These are phyloP conservation scores for Pomatorhinus ruficollis DNA, from an alignment of 2,113 vertebrate genomes.

Conservation along the genomic window DNA sequence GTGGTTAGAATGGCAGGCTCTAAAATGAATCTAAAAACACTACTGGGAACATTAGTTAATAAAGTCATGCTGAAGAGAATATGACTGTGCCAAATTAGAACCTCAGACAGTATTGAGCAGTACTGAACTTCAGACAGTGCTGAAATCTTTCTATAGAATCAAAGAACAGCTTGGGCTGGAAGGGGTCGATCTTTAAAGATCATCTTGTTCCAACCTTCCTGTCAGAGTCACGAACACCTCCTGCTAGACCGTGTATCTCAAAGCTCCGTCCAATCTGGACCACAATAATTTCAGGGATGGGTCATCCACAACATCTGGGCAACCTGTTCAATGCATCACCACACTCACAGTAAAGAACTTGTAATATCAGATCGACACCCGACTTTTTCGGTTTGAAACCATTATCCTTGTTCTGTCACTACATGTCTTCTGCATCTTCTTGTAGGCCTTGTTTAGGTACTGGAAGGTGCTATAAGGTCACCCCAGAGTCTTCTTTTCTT, in stretches of 20 bases:
- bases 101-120: background rate
- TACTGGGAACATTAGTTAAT: background rate
- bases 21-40: background rate
- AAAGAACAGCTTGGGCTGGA: background rate
- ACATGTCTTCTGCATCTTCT: background rate
- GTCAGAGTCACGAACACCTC: background rate
- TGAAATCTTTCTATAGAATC: background rate
- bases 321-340: background rate
- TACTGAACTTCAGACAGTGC: background rate
- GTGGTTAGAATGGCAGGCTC: background rate
- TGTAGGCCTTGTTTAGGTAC: background rate
- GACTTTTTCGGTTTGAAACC: background rate
- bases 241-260: background rate
- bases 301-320: background rate
- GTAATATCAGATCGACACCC: background rate
- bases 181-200: background rate
- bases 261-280: background rate
- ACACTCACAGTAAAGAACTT: background rate
- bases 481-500: background rate
- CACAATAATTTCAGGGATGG: fast-evolving
- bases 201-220: background rate
- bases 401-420: background rate
- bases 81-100: background rate
- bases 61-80: background rate
- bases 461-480: background rate